Evolutionary conservation across 1,140 invertebrate genomes (phyloP), one percentile per base, ranked within the genome.

Genomic region (Drosophila kurseongensis): DNA sequence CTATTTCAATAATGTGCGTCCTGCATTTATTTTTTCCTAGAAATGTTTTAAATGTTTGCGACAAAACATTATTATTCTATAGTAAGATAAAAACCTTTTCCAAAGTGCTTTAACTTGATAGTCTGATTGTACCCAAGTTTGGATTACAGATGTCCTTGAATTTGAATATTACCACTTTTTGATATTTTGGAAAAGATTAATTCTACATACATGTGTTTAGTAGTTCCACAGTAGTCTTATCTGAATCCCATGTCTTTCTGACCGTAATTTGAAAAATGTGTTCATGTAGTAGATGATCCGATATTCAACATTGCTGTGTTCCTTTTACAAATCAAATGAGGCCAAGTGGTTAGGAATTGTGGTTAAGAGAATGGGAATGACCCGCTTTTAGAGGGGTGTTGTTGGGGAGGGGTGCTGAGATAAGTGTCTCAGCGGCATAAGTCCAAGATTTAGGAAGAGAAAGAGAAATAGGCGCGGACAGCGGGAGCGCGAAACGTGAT

Each of bases 331-430:
- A 66, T 52, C 38, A 32, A 68, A 52, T 60, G 41, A 66, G 65
- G 65, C 61, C 61, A 50, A 16, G 16, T 41, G 36, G n/a, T 23
- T 65, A 9, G 38, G 13, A 42, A 32, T 65, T 27, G 59, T 35
- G 65, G 51, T 68, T 66, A 42, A 61, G 61, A 38, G 65, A 68
- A 13, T 66, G 65, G 47, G 47, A 68, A 68, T 45, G 65, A 68
- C 61, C 38, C 47, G 61, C 38, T 52, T 12, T 29, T 18, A 9
- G 18, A 14, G 55, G 54, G 16, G 1, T 0, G 29, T n/a, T 52
- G 5, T n/a, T 10, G 32, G 18, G n/a, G 14, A 29, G 52, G 16
- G 50, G 50, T 4, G 29, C 32, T n/a, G 14, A 57, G 32, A 54
- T 51, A 56, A 78, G 66, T 65, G 52, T 44, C 40, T 51, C 38